Percentiles rank a stretch among this genome's conserved stretches.
Evolutionary conservation across 2,888 invertebrate species (phyloP).

Genomic region (Sinelater perroti): DNA sequence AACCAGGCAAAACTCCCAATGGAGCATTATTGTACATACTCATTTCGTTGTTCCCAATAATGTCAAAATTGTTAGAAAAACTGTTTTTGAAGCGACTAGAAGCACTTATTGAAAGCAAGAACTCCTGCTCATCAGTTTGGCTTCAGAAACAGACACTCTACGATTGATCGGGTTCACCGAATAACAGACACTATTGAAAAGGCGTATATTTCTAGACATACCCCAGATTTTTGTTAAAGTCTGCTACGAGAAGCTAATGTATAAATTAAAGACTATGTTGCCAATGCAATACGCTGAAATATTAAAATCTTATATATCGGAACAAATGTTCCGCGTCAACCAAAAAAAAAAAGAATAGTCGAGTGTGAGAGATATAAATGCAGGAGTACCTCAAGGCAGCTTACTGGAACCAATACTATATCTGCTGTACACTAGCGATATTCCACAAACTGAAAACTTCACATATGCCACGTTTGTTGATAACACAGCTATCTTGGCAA

Average conservation of each 20-base stretch:
- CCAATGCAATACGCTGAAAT: background rate
- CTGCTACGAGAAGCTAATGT: background rate
- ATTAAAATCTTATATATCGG: background rate
- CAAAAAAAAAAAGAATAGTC: background rate
- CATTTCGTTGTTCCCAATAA: slow-evolving; percentile 1
- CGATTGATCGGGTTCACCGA: background rate
- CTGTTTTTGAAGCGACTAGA: background rate
- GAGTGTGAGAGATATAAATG: too few relatives aligned
- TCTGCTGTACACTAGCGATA: background rate
- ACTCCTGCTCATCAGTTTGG: background rate
- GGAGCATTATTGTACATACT: background rate
- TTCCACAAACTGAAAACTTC: background rate
- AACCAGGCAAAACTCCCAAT: slow-evolving; percentile 4
- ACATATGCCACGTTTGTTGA: background rate
- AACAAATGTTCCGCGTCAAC: background rate
- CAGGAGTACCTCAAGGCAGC: background rate
- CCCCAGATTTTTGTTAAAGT: background rate
- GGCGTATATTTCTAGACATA: background rate
- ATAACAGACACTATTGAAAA: background rate
- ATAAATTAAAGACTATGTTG: background rate
- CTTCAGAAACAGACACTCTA: too few relatives aligned
- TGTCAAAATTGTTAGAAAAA: slow-evolving; percentile 6
- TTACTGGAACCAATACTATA: background rate
- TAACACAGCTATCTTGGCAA: background rate
- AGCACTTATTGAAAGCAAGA: background rate